Evolutionary conservation across 2,797 vertebrate species (phyloP).

Genomic region (Macroramphosus scolopax): DNA sequence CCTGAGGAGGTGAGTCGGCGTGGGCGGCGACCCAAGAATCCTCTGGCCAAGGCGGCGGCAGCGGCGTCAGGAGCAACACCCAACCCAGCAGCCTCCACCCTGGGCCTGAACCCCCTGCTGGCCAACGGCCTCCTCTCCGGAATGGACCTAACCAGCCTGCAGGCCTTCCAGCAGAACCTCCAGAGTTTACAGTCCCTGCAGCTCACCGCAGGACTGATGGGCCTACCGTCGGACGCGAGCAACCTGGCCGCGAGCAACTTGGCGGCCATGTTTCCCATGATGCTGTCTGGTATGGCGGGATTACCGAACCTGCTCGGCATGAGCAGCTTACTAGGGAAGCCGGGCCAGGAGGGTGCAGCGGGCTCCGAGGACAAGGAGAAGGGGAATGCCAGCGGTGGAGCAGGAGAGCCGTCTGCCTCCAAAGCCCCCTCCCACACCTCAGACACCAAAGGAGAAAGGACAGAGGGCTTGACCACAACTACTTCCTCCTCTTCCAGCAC

Average conservation of each 20-base stretch:
- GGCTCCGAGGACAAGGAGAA: slow-evolving; percentile 78
- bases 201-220: slow-evolving; percentile 92
- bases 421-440: slow-evolving; percentile 71
- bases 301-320: slow-evolving; percentile 91
- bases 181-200: slow-evolving; percentile 95
- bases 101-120: slow-evolving; percentile 84
- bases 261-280: slow-evolving; percentile 97
- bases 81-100: slow-evolving; percentile 60
- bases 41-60: slow-evolving; percentile 80
- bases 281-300: slow-evolving; percentile 93
- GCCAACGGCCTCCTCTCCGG: slow-evolving; percentile 88
- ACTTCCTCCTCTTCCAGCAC: slow-evolving; percentile 82
- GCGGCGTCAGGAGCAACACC: slow-evolving; percentile 57
- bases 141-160: slow-evolving; percentile 89
- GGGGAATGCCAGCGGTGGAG: slow-evolving; percentile 60
- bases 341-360: slow-evolving; percentile 72
- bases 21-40: slow-evolving; percentile 93
- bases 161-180: slow-evolving; percentile 96
- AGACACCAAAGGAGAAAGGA: slow-evolving; percentile 92
- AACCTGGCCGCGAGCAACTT: slow-evolving; percentile 85
- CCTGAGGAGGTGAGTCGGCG: slow-evolving; percentile 95
- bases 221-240: slow-evolving; percentile 83
- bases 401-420: slow-evolving; percentile 48
- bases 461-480: slow-evolving; percentile 83
- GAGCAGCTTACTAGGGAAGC: slow-evolving; percentile 83